A percentile compares a stretch with the other conserved stretches of the same genome.
Conservation (phyloP, 2,888 invertebrate species). For the Pachydiplax longipennis region DNA sequence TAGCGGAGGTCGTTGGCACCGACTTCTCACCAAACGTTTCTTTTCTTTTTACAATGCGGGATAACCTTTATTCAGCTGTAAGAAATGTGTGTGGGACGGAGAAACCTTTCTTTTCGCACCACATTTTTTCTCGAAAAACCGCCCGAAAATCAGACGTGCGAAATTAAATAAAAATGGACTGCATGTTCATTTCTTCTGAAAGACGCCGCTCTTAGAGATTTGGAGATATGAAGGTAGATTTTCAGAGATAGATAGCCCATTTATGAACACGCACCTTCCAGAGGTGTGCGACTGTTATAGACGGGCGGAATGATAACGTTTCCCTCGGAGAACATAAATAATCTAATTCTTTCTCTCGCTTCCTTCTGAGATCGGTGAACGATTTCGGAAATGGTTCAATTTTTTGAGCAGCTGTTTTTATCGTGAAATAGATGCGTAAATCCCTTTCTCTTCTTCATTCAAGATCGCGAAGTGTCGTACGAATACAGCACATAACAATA, state of each 20-base stretch:
- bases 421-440: too few species aligned
- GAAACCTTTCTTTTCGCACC: not conserved
- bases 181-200: not conserved
- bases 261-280: not conserved
- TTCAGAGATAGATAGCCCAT: not conserved
- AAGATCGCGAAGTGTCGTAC: too few species aligned
- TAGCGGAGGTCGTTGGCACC: conserved; percentile 24
- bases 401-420: too few species aligned
- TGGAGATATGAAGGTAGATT: not conserved
- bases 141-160: not conserved
- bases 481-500: too few species aligned
- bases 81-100: not conserved
- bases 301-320: too few species aligned
- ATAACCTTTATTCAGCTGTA: not conserved
- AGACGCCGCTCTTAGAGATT: not conserved
- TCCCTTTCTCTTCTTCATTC: too few species aligned
- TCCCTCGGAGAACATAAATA: too few species aligned
- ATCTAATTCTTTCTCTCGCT: too few species aligned
- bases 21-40: not conserved
- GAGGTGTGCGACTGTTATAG: too few species aligned
- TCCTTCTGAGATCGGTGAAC: too few species aligned
- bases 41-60: not conserved
- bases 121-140: not conserved
- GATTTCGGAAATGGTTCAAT: too few species aligned
- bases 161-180: not conserved